Conservation (phyloP, 2,113 vertebrate genomes). For the Gallinago paraguaiae region DNA sequence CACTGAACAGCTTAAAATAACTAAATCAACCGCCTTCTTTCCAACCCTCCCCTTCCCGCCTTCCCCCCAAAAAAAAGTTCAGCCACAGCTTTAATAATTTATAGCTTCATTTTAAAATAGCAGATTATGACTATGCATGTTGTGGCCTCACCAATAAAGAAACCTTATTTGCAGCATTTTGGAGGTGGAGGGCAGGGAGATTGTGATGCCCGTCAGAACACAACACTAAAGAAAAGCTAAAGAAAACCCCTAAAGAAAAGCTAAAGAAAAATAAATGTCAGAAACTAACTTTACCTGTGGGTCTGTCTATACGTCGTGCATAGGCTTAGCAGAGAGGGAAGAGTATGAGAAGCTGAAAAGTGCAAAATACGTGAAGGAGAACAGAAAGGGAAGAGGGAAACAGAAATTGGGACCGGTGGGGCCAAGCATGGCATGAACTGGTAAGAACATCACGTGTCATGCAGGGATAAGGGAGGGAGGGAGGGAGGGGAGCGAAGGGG, state of each 20-base stretch:
- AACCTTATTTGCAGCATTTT: not conserved
- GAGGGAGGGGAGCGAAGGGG: not conserved
- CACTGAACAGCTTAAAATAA: not conserved
- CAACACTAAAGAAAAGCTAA: not conserved
- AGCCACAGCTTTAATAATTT: not conserved
- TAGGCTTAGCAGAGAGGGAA: not conserved
- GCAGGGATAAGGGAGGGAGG: not conserved
- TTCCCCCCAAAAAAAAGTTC: not conserved
- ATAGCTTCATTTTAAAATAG: conserved; percentile 14
- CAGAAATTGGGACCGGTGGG: not conserved
- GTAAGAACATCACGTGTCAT: not conserved
- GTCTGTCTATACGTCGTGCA: not conserved
- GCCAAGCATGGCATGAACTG: not conserved
- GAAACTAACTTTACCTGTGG: conserved; percentile 8
- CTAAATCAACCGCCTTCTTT: not conserved
- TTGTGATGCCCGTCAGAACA: not conserved
- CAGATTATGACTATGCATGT: not conserved
- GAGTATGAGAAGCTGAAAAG: not conserved
- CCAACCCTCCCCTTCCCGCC: fast-evolving
- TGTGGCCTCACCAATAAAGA: not conserved
- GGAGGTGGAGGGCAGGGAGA: not conserved
- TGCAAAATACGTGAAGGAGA: not conserved
- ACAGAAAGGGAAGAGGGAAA: conserved; percentile 28
- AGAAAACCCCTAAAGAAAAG: no score
- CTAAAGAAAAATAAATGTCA: not conserved